These are phyloP conservation scores for Rhea americana DNA, from an alignment of 2,113 vertebrate genomes.

Conservation along the genomic window DNA sequence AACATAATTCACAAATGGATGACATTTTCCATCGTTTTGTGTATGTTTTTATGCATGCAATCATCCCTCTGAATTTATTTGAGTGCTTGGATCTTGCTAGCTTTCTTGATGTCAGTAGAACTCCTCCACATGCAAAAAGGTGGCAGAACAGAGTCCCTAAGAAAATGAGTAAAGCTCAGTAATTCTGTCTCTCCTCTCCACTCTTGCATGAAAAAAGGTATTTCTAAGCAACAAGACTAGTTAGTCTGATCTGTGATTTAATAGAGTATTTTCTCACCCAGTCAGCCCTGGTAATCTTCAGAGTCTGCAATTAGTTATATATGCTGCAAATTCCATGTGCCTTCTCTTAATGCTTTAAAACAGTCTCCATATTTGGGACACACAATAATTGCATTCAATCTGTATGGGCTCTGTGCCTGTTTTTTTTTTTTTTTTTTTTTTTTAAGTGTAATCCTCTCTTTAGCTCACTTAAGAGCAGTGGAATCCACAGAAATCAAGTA, in stretches of 20 bases:
- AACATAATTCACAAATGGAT: background rate
- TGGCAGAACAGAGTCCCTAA: background rate
- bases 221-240: background rate
- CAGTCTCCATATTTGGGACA: background rate
- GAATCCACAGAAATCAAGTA: accelerated
- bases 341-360: background rate
- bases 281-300: background rate
- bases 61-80: background rate
- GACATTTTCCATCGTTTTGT: background rate
- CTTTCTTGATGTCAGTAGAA: background rate
- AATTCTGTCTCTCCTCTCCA: background rate
- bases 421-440: too few relatives aligned
- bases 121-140: background rate
- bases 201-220: background rate
- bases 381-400: background rate
- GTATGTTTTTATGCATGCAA: background rate
- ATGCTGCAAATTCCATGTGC: background rate
- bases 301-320: background rate
- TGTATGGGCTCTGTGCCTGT: background rate
- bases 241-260: background rate
- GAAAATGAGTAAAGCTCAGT: background rate
- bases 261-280: background rate
- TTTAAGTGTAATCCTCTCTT: accelerated
- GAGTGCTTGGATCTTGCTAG: background rate
- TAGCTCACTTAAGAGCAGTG: background rate